Evolutionary conservation across 92 coral and sea anemone species (phyloP), one percentile per base, ranked within the genome.

Genomic region (Zoanthus gigantus): DNA sequence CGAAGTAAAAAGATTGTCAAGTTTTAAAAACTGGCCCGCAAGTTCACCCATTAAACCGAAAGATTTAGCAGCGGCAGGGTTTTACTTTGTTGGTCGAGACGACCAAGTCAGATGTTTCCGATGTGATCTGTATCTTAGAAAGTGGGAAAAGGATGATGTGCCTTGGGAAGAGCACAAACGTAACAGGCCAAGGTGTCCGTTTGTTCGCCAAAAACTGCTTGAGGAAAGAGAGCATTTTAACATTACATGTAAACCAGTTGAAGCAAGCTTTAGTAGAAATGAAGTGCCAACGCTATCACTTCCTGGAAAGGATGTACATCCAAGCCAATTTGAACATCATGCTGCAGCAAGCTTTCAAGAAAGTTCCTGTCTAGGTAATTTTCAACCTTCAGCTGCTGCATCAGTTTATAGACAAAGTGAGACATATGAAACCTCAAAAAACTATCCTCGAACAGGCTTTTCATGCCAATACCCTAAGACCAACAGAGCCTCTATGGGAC

Each of bases 31-130:
- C 31, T 97, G 99, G 99, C 95, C 99, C 0, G 66, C 42, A 42
- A 28, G 71, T 45, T 86, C 86, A 30, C 93, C 98, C n/a, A 74
- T 97, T 4, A 71, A 92, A 57, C 96, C 98, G 30, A 71, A 28
- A 15, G 94, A 91, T 46, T 79, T 97, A 28, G 98, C 97, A 2
- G 90, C 87, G 58, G 97, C 98, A 0, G 99, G 99, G 3, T 97
- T 97, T 76, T 95, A 94, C 72, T 91, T 77, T 45, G 78, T 88
- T 0, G 98, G 97, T 56, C 32, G 78, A 45, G 93, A 92, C 13
- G 99, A 97, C 77, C 91, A 86, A 79, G 99, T 97, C 0, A 84
- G 87, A 7, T 97, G 99, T 57, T 97, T 95, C 84, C 74, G 91
- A 34, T 97, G 99, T 50, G 94, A 90, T 73, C 88, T 94, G 45